These are phyloP conservation scores for Babylonia areolata DNA, from an alignment of 1,140 invertebrate genomes.

Conservation along the genomic window DNA sequence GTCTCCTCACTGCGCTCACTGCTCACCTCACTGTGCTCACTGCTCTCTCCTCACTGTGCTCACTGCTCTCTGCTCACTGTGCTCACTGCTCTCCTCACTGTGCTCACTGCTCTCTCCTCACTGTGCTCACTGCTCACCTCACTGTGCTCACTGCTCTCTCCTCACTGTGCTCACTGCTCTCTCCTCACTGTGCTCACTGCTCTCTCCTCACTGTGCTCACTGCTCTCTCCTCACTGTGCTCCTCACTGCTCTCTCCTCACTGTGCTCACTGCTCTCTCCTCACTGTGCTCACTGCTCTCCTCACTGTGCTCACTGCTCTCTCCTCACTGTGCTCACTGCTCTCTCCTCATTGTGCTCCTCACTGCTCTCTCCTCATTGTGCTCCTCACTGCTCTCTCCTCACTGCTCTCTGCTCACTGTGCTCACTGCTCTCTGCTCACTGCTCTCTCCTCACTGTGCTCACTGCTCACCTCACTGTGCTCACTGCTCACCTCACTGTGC, in stretches of 20 bases:
- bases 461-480: neutral
- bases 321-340: neutral
- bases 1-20: neutral
- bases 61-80: too few species aligned
- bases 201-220: neutral
- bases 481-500: neutral
- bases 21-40: neutral
- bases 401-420: neutral
- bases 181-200: too few species aligned
- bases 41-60: too few species aligned
- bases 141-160: neutral
- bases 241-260: too few species aligned
- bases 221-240: too few species aligned
- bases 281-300: neutral
- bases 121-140: too few species aligned
- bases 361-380: neutral
- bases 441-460: neutral
- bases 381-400: neutral
- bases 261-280: neutral
- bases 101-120: too few species aligned
- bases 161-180: neutral
- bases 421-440: neutral
- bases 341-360: neutral
- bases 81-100: neutral
- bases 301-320: neutral